These are phyloP conservation scores for Bettongia penicillata DNA, from an alignment of 2,113 vertebrate genomes.

Conservation along the genomic window DNA sequence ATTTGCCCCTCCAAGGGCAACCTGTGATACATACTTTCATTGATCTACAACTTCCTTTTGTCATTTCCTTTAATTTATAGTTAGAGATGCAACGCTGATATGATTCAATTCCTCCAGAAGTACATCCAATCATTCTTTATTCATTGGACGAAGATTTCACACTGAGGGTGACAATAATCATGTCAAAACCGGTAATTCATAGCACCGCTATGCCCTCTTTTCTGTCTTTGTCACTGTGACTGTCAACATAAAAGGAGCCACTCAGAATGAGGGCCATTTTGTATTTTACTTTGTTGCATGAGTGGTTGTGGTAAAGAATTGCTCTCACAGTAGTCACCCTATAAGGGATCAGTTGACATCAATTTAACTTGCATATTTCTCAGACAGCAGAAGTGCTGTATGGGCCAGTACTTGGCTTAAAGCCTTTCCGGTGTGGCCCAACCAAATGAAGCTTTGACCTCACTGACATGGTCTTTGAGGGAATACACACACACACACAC, in stretches of 20 bases:
- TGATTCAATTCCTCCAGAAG: not conserved
- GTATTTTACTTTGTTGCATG: too few species aligned
- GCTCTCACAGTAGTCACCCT: too few species aligned
- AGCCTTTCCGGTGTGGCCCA: not conserved
- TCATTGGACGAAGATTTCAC: too few species aligned
- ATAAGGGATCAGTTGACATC: not conserved
- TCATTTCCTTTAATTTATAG: too few species aligned
- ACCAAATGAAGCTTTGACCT: not conserved
- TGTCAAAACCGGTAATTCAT: not conserved
- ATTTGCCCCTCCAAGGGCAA: too few species aligned
- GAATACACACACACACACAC: too few species aligned
- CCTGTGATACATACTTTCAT: not conserved
- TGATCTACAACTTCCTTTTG: not conserved
- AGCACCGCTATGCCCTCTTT: not conserved
- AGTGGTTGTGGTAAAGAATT: not conserved
- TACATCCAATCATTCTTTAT: not conserved
- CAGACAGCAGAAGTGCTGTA: not conserved
- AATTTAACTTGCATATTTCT: not conserved
- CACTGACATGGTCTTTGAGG: not conserved
- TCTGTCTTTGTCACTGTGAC: not conserved
- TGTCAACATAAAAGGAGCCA: not conserved
- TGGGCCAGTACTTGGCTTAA: not conserved
- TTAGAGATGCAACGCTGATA: not conserved
- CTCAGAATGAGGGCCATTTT: not conserved
- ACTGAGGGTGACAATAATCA: not conserved